Evolutionary conservation across 2,113 vertebrate genomes (phyloP).

Genomic region (Hyaena hyaena): DNA sequence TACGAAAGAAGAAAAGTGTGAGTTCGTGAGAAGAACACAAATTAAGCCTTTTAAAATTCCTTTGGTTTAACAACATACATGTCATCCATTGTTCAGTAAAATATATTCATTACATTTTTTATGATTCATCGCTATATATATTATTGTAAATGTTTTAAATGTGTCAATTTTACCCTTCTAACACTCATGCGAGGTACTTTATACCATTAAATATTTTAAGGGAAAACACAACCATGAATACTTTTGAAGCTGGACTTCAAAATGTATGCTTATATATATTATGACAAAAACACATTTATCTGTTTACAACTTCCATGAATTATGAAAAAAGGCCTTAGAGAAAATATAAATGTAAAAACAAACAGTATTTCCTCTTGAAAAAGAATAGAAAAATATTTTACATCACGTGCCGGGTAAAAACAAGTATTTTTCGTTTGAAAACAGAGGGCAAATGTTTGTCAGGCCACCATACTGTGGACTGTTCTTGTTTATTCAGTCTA

Average conservation of each 20-base stretch:
- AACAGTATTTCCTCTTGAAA: not conserved
- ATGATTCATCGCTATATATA: slow-evolving; percentile 60
- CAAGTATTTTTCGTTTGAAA: not conserved
- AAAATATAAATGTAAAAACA: slow-evolving; percentile 53
- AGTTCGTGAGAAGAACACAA: slow-evolving; percentile 48
- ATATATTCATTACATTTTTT: slow-evolving; percentile 46
- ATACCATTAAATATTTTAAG: slow-evolving; percentile 38
- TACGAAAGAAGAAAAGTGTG: not conserved
- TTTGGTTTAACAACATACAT: slow-evolving; percentile 62
- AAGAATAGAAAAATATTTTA: not conserved
- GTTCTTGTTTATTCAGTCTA: slow-evolving; percentile 53
- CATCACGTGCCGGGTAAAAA: not conserved
- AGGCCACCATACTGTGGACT: not conserved
- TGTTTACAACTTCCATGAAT: not conserved
- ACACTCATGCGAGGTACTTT: not conserved
- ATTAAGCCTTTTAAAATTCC: slow-evolving; percentile 69
- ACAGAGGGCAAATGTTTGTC: not conserved
- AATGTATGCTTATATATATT: not conserved
- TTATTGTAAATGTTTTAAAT: slow-evolving; percentile 18
- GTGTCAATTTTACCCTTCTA: slow-evolving; percentile 8
- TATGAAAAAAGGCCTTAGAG: not conserved
- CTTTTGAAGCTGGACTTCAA: slow-evolving; percentile 46
- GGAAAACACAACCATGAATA: slow-evolving; percentile 34
- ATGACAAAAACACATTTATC: not conserved
- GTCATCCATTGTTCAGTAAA: slow-evolving; percentile 59